Conservation (phyloP, 2,888 invertebrate genomes). For the Altica lythri region DNA sequence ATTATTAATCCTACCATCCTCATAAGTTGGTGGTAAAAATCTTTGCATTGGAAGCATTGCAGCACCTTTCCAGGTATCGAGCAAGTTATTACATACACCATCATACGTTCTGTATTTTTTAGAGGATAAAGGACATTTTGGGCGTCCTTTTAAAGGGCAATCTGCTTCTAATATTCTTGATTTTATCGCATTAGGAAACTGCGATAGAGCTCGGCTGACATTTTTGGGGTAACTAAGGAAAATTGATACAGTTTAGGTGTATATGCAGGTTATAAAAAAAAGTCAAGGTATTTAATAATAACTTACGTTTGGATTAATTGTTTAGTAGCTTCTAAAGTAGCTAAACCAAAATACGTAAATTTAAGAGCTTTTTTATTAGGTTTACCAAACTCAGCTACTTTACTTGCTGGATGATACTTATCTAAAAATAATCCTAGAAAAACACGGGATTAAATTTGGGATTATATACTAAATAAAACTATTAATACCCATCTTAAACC, state of each 20-base stretch:
- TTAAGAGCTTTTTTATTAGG: constrained; percentile 66
- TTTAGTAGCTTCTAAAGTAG: constrained; percentile 68
- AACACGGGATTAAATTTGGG: neutral
- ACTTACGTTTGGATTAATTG: constrained; percentile 64
- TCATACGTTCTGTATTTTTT: constrained; percentile 81
- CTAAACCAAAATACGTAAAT: constrained; percentile 70
- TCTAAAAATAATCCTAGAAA: constrained; percentile 67
- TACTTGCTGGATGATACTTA: constrained; percentile 68
- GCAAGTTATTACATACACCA: constrained; percentile 87
- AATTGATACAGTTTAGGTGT: too few relatives aligned
- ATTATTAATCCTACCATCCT: constrained; percentile 77
- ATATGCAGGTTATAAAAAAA: too few relatives aligned
- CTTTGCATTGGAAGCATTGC: constrained; percentile 82
- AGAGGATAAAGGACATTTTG: constrained; percentile 72
- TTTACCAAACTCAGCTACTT: constrained; percentile 73
- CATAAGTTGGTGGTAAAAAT: constrained; percentile 79
- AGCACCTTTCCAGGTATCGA: constrained; percentile 78
- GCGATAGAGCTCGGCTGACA: constrained; percentile 39
- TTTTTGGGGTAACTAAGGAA: constrained; percentile 42
- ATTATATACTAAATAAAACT: constrained; percentile 37
- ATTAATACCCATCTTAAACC: constrained; percentile 67
- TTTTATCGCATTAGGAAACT: constrained; percentile 37
- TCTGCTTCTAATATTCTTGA: constrained; percentile 47
- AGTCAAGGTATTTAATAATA: too few relatives aligned
- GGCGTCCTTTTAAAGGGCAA: constrained; percentile 70